These are phyloP conservation scores for Euwallacea similis DNA, from an alignment of 1,140 invertebrate species.

Conservation along the genomic window DNA sequence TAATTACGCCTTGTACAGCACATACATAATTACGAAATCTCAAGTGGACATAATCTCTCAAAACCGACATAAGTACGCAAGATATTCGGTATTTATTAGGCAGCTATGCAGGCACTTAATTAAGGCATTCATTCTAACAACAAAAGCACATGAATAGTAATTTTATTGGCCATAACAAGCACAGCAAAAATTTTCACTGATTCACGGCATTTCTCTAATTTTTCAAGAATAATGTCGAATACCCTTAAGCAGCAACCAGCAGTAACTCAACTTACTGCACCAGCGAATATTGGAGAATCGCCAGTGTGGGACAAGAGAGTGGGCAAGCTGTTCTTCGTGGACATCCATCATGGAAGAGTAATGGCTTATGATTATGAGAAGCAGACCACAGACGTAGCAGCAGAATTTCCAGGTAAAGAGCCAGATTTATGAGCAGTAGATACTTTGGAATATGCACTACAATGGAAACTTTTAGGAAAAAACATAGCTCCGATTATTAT, in stretches of 20 bases:
- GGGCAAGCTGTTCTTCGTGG: constrained; percentile 69
- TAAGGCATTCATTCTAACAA: too few species aligned
- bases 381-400: constrained; percentile 52
- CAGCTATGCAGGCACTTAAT: too few species aligned
- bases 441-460: neutral
- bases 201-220: neutral
- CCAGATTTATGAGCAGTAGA: neutral
- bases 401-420: constrained; percentile 53
- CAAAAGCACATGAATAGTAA: neutral
- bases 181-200: neutral
- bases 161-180: neutral
- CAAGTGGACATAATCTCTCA: too few species aligned
- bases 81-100: too few species aligned
- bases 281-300: constrained; percentile 60
- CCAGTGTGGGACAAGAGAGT: constrained; percentile 68
- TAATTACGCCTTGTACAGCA: too few species aligned
- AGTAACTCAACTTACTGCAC: constrained; percentile 65
- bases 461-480: constrained; percentile 6
- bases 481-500: constrained; percentile 67
- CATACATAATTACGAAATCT: too few species aligned
- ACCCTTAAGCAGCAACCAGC: constrained; percentile 50
- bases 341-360: constrained; percentile 62
- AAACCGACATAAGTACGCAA: too few species aligned
- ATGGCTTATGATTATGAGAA: constrained; percentile 60
- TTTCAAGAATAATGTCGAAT: constrained; percentile 19